Conservation (phyloP, 2,888 invertebrate genomes). For the Ormyrus rosae region DNA sequence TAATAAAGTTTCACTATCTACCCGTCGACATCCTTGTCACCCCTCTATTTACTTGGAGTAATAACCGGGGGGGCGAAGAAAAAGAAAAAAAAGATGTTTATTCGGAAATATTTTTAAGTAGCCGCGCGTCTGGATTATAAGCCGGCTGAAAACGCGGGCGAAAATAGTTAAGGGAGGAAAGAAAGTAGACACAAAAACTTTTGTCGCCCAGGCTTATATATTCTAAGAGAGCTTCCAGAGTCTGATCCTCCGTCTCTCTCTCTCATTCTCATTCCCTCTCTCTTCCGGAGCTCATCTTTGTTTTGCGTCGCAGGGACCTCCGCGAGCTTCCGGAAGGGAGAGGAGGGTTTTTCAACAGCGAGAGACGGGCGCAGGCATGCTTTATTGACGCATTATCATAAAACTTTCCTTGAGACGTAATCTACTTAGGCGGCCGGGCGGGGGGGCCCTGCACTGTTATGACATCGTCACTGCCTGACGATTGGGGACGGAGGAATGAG, state of each 20-base stretch:
- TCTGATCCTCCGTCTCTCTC: constrained; percentile 3
- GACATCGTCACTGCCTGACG: constrained; percentile 34
- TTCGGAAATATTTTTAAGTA: constrained; percentile 38
- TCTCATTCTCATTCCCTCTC: constrained; percentile 3
- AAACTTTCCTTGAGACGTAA: constrained; percentile 57
- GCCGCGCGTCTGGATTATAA: constrained; percentile 43
- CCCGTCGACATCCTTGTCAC: no score
- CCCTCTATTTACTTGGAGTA: not conserved
- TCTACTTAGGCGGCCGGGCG: constrained; percentile 52
- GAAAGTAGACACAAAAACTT: constrained; percentile 51
- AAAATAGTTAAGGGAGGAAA: constrained; percentile 41
- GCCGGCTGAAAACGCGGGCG: constrained; percentile 12
- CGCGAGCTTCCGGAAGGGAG: constrained; percentile 14
- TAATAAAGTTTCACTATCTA: no score
- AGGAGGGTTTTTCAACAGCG: constrained; percentile 35
- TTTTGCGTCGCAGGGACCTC: constrained; percentile 41
- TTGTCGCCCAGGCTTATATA: constrained; percentile 50
- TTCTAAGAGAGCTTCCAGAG: constrained; percentile 33
- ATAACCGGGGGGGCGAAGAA: not conserved
- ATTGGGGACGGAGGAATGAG: not conserved
- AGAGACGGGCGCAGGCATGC: constrained; percentile 32
- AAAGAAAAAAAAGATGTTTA: constrained; percentile 10
- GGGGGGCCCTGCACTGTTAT: constrained; percentile 18
- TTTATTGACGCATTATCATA: constrained; percentile 58
- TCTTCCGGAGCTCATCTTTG: constrained; percentile 53